Evolutionary conservation across 2,797 vertebrate genomes (phyloP), one percentile per base, ranked within the genome.

Genomic region (Chaenodraco wilsoni): DNA sequence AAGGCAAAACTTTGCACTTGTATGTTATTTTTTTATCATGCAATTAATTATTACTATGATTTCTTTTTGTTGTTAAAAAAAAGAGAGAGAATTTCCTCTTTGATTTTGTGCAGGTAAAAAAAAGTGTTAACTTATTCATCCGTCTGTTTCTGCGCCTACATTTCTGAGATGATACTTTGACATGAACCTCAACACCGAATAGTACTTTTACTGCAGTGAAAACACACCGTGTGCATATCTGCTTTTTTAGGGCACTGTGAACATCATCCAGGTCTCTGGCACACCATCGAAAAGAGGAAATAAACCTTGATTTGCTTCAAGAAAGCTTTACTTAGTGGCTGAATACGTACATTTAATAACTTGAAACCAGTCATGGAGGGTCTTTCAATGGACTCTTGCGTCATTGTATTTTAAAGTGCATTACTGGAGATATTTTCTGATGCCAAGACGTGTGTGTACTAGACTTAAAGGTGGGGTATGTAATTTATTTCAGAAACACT

Each of bases 211-310:
- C 19, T 55, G 71, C 48, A 64, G 68, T 51, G 68, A 83, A 37
- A 2, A 37, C 48, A 77, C 58, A 78, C 73, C 78, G 31, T 78
- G 81, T 83, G 85, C 74, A 82, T 72, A 78, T 78, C 73, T 88
- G 85, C 74, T 86, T 90, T 46, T 76, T 74, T 87, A 82, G 81
- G 84, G 66, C 86, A 90, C 89, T 91, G 91, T 92, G 88, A 90
- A 72, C 85, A 65, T 83, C 74, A 62, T 82, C 84, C 77, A 83
- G 86, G 85, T 85, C 74, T 85, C 73, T 54, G 73, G 72, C 67
- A 57, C 62, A 76, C 43, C 41, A 11, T 68, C 41, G 17, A 84
- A 33, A 52, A 50, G 31, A n/a, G 40, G 41, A 82, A 67, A 72
- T 55, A 65, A 55, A 58, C 48, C 31, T 69, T 62, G 9, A 66